Base-by-base conservation (phyloP, 2,113 vertebrate species). In the Syngnathoides biaculeatus region DNA sequence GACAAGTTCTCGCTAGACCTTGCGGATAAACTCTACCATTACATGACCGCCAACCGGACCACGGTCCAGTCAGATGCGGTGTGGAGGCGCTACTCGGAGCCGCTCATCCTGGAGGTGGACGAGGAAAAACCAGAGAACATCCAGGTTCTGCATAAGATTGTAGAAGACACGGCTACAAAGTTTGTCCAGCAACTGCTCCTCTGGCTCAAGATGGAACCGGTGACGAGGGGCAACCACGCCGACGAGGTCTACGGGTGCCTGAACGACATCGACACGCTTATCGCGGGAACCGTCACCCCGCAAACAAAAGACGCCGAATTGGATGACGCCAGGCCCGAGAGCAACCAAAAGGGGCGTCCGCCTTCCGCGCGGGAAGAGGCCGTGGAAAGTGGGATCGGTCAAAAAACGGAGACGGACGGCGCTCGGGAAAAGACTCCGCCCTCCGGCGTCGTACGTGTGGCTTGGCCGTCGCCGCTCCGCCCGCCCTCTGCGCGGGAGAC, bases 101-200 rank as follows among this genome's bases (percentile, higher is more conserved):
- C 60, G 5, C 60, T 62, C 22, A 43, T 62, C 60, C 9, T 62
- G 60, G 60, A 62, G 60, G 60, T 62, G 60, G 40, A 62, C 13
- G 11, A 43, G n/a, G 38, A 26, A 42, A 62, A 62, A 42, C 39
- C 60, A 5, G 39, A 62, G 60, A 43, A 62, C 22, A 24, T 62
- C 40, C 39, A 62, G 9, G 60, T 62, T 24, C 39, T 62, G 39
- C 60, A 62, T 5, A 62, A 43, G 40, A 43, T 62, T 8, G 60
- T 62, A 22, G 60, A 62, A 17, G 60, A 62, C 38, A 62, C 60
- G 13, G 7, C 60, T 10, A 62, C 39, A 22, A 62, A 62, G 60
- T 62, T 62, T 26, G 60, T 62, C 1, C 60, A 62, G 40, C 60
- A 62, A 22, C n/a, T 62, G 40, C 60, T 62, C 39, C 60, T 62